A percentile compares a stretch with the other conserved stretches of the same genome.
These are phyloP conservation scores for Bombus soroeensis DNA, from an alignment of 1,140 invertebrate species.

Conservation along the genomic window DNA sequence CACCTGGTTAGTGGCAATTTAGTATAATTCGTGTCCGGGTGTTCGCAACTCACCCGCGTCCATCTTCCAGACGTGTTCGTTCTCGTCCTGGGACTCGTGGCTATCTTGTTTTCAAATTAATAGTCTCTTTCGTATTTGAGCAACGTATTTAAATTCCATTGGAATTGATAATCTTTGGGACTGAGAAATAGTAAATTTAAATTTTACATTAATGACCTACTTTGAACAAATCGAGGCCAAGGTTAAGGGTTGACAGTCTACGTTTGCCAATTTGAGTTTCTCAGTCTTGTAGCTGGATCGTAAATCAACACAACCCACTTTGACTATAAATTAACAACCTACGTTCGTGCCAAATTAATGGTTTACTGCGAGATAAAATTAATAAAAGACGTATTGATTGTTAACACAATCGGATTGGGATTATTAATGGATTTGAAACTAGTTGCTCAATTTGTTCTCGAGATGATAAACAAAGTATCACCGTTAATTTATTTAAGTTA, in stretches of 20 bases:
- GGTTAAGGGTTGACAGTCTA: neutral
- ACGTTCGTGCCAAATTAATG: no score
- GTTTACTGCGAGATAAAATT: no score
- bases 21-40: slow-evolving; percentile 41
- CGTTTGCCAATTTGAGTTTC: neutral
- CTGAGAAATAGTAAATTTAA: no score
- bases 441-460: no score
- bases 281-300: neutral
- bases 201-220: neutral
- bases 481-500: no score
- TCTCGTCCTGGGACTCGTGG: neutral
- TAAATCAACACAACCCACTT: neutral
- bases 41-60: neutral
- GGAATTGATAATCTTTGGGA: neutral
- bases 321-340: no score
- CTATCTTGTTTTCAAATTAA: neutral
- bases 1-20: slow-evolving; percentile 46
- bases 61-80: neutral
- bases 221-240: neutral
- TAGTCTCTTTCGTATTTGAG: neutral
- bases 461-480: no score
- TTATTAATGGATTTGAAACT: no score
- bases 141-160: accelerated
- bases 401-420: no score
- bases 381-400: no score